Evolutionary conservation across 2,113 vertebrate genomes (phyloP).

Genomic region (Erythrocercus mccallii): DNA sequence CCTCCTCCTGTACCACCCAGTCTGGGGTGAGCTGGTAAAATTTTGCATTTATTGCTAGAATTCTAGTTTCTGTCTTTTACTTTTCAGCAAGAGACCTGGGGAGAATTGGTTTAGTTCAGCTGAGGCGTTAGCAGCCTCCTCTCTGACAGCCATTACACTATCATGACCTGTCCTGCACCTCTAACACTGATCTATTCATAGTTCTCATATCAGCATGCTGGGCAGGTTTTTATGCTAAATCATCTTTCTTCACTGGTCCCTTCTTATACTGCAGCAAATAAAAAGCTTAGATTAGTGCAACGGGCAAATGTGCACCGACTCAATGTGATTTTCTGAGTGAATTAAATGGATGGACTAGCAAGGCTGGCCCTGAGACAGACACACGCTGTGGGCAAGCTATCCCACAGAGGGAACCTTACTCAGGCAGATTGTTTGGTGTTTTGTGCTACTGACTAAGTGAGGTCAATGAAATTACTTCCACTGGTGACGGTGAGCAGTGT

Average conservation of each 20-base stretch:
- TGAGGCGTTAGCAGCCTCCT: neutral
- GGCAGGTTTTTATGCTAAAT: conserved; percentile 47
- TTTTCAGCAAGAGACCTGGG: neutral
- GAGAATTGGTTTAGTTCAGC: conserved; percentile 26
- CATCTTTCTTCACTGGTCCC: conserved; percentile 18
- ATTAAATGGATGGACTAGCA: conserved; percentile 40
- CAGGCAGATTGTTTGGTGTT: neutral
- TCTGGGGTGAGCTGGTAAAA: neutral
- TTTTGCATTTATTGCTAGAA: neutral
- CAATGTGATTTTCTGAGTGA: conserved; percentile 42
- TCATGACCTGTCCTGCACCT: conserved; percentile 2
- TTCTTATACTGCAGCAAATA: conserved; percentile 26
- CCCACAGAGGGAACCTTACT: conserved; percentile 1
- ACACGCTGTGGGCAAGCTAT: neutral
- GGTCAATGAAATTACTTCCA: neutral
- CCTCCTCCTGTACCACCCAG: neutral
- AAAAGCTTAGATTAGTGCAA: conserved; percentile 35
- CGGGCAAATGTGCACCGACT: neutral
- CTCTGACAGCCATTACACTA: conserved; percentile 3
- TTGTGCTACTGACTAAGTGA: neutral
- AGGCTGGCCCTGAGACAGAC: conserved; percentile 31
- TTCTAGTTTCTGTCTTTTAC: neutral
- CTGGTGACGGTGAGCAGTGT: neutral
- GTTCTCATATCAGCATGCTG: conserved; percentile 44
- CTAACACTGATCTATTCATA: conserved; percentile 35